Percentiles rank a stretch among this genome's conserved stretches.
phyloP scores from a whole-genome alignment of 2,797 vertebrate genomes.

The Girardinus metallicus region DNA sequence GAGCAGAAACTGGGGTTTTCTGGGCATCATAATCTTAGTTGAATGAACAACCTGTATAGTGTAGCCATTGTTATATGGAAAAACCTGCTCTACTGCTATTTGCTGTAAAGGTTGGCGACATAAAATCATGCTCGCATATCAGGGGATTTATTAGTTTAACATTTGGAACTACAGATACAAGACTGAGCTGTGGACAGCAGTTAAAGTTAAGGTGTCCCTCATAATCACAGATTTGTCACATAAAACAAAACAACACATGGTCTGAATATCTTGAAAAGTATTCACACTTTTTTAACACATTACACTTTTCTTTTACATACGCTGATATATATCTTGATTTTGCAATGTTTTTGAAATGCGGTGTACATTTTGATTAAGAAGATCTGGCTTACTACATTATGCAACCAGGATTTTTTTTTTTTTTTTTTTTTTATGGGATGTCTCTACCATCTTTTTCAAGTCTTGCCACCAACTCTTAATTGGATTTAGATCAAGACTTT shows the following conservation, averaged over 20 bases:
- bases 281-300: background rate
- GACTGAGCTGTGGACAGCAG: background rate
- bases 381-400: background rate
- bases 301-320: background rate
- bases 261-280: background rate
- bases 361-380: background rate
- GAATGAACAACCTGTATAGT: background rate
- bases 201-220: background rate
- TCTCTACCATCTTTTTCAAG: background rate
- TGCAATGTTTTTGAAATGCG: background rate
- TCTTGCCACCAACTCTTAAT: background rate
- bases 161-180: conserved; percentile 3
- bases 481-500: background rate
- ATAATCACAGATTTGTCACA: background rate
- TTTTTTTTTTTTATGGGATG: too few species aligned
- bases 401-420: background rate
- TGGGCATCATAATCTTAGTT: background rate
- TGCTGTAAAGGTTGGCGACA: background rate
- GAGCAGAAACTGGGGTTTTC: background rate
- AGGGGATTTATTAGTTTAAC: conserved; percentile 7
- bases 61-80: background rate
- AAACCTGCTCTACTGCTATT: background rate
- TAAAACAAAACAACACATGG: background rate
- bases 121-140: background rate
- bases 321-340: background rate